These are phyloP conservation scores for Sitobion miscanthi DNA, from an alignment of 1,140 invertebrate species.

Conservation along the genomic window DNA sequence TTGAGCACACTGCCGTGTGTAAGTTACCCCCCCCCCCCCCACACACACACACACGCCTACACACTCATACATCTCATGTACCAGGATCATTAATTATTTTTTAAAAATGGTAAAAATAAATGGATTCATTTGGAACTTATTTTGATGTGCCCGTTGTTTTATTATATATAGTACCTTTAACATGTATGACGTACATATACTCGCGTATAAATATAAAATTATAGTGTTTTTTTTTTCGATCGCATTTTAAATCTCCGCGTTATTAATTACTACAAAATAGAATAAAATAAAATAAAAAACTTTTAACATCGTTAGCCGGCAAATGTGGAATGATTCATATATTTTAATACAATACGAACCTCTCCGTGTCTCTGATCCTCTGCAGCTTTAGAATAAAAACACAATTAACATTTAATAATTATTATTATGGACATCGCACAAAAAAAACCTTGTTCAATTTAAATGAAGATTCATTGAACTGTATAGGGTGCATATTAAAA, in stretches of 20 bases:
- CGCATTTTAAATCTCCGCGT: background rate
- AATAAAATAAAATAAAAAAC: background rate
- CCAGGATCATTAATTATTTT: slow-evolving; percentile 2
- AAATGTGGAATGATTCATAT: background rate
- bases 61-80: background rate
- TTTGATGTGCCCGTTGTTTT: background rate
- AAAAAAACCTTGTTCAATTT: background rate
- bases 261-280: background rate
- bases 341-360: background rate
- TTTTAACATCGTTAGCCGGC: background rate
- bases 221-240: background rate
- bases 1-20: background rate
- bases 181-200: background rate
- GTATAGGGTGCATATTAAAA: slow-evolving; percentile 25
- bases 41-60: background rate
- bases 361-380: background rate
- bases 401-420: slow-evolving; percentile 30
- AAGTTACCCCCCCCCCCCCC: background rate
- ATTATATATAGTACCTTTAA: background rate
- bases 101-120: background rate
- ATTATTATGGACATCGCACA: background rate
- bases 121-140: background rate
- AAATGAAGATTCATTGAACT: slow-evolving; percentile 37
- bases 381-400: slow-evolving; percentile 14
- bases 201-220: background rate